Percentiles rank a stretch among this genome's conserved stretches.
Conservation (phyloP, 2,888 invertebrate genomes). For the Tolmerus cingulatus region DNA sequence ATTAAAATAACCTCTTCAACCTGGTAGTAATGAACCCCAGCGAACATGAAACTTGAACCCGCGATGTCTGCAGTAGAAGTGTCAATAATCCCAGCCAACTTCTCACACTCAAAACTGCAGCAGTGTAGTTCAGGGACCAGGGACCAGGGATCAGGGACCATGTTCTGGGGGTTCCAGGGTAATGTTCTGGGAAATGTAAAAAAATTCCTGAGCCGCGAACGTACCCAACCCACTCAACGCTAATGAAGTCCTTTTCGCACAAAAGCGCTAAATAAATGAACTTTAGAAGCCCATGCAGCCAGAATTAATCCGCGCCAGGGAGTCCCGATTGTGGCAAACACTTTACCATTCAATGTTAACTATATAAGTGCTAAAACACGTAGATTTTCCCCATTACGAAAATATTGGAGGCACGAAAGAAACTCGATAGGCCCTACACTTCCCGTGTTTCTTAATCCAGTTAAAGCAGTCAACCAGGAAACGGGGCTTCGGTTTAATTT, state of each 20-base stretch:
- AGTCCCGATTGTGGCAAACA: background rate
- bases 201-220: background rate
- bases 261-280: background rate
- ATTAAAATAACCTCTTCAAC: background rate
- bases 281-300: background rate
- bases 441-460: background rate
- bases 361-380: background rate
- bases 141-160: background rate
- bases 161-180: no score
- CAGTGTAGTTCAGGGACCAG: background rate
- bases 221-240: background rate
- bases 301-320: background rate
- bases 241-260: background rate
- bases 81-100: background rate
- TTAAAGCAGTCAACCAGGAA: conserved; percentile 25
- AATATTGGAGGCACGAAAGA: background rate
- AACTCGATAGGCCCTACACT: conserved; percentile 7
- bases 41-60: background rate
- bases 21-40: background rate
- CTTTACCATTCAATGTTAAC: background rate
- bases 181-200: background rate
- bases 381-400: background rate
- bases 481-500: conserved; percentile 35
- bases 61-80: background rate
- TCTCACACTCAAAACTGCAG: background rate